Base-by-base conservation (phyloP, 2,797 vertebrate species). In the Thalassophryne amazonica region DNA sequence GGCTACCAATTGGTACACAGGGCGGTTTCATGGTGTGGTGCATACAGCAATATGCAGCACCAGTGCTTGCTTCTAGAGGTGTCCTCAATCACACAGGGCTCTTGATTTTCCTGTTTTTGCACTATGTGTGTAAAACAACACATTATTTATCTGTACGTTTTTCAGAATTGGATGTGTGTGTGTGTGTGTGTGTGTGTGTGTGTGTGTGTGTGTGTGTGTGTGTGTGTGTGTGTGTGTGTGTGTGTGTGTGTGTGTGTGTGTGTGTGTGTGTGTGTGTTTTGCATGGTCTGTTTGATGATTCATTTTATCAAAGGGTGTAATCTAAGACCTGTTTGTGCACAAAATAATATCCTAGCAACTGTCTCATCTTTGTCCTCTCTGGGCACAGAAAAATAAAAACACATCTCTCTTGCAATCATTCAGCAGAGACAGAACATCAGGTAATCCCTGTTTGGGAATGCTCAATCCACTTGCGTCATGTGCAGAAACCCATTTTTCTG, bases 351-450 rank as follows among this genome's bases (percentile, higher is more conserved):
- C 45, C 59, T 35, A 12, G 37, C 19, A 40, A 29, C 32, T 42
- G 46, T 66, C 62, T 72, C 41, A 63, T 70, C 39, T 37, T 22
- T 40, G 18, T 23, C 43, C 11, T 37, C 56, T 66, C 47, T 25
- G 46, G 41, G 50, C 40, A n/a, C 54, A 25, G 51, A 62, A 60
- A 74, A 69, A 81, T 72, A 53, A 82, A 80, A 74, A 65, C 63
- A 37, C 61, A 60, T 68, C 41, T 65, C 50, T 56, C 7, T 22
- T 46, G 48, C 63, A 71, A 60, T 73, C 78, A 47, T 54, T 70
- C 61, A 54, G 50, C 56, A 45, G 32, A 66, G 76, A 77, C 65
- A 69, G 60, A 57, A 52, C 74, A 65, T 12, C 71, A 79, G 52
- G 65, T 65, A 71, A 80, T 71, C 45, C 58, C 60, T 72, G 56